These are phyloP conservation scores for Nomia melanderi DNA, from an alignment of 1,140 invertebrate genomes.

Conservation along the genomic window DNA sequence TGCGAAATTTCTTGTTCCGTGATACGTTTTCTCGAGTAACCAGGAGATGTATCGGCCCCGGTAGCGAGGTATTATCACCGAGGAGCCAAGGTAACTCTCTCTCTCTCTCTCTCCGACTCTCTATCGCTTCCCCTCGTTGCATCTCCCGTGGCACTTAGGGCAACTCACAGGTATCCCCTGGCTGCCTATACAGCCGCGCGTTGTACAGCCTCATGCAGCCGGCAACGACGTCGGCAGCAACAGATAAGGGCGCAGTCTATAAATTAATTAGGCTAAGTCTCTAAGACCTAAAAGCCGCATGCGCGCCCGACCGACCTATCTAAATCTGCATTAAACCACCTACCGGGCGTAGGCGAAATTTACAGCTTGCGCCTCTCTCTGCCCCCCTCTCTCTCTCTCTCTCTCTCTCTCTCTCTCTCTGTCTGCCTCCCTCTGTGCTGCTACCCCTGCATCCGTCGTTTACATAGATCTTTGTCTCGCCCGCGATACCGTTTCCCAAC, in stretches of 20 bases:
- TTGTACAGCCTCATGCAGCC: slow-evolving; percentile 37
- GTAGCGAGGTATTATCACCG: slow-evolving; percentile 31
- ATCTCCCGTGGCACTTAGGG: slow-evolving; percentile 42
- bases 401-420: slow-evolving; percentile 16
- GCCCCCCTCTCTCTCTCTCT: neutral
- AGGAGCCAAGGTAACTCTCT: slow-evolving; percentile 29
- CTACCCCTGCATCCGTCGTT: no score
- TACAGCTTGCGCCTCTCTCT: slow-evolving; percentile 50
- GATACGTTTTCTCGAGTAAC: slow-evolving; percentile 13
- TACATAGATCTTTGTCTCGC: no score
- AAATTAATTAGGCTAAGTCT: slow-evolving; percentile 78
- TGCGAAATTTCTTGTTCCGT: slow-evolving; percentile 4
- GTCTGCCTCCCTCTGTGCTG: no score
- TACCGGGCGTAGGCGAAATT: slow-evolving; percentile 66
- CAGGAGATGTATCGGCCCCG: slow-evolving; percentile 14
- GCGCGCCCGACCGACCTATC: slow-evolving; percentile 61
- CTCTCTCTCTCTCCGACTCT: neutral
- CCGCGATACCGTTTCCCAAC: no score
- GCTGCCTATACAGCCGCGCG: neutral
- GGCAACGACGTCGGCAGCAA: slow-evolving; percentile 60
- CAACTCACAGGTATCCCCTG: slow-evolving; percentile 43
- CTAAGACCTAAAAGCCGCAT: slow-evolving; percentile 72
- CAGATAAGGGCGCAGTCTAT: slow-evolving; percentile 74
- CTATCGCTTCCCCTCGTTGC: neutral
- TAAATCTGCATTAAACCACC: slow-evolving; percentile 78